Base-by-base conservation (phyloP, 2,797 vertebrate species). In the Platyrinchus mystaceus region DNA sequence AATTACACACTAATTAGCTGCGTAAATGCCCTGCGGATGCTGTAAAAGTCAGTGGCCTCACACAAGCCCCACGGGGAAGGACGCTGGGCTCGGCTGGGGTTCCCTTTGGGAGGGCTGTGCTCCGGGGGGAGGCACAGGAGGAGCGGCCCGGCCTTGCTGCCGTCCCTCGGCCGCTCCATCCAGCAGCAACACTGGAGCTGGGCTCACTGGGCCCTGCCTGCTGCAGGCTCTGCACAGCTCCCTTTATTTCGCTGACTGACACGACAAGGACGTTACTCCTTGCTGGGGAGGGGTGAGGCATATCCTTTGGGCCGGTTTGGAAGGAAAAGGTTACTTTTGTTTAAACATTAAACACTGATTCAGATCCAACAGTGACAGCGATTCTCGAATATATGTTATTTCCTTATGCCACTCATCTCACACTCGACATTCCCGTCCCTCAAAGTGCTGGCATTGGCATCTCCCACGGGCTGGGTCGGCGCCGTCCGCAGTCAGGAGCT, bases 391-490 rank as follows among this genome's bases (percentile, higher is more conserved):
- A 73, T 79, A 30, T 67, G 94, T 94, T 89, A 89, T 79, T 86
- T 94, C 96, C 78, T 95, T 96, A 94, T 95, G 97, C 96, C 89
- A 97, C 91, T 87, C 97, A 95, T 97, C 87, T 96, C 97, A 95
- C 97, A 90, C 95, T 97, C 78, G 85, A 94, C 92, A 96, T 97
- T 84, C 77, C 86, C 87, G 96, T 95, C 94, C 96, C 95, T 96
- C 91, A 89, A 88, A 16, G 74, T 93, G 89, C 94, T 95, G 94
- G 94, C 90, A 28, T 64, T 64, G 79, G 84, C 77, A 80, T 95
- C 91, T 94, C 96, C 93, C 95, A 71, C 70, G 56, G 97, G 93
- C 60, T 90, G 94, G 95, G 97, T 98, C 97, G 96, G 95, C 52
- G 76, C 97, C 94, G 94, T 96, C 94, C 95, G 96, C 93, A 82